These are phyloP conservation scores for Nomada goodeniana DNA, from an alignment of 2,888 invertebrate species.

Conservation along the genomic window DNA sequence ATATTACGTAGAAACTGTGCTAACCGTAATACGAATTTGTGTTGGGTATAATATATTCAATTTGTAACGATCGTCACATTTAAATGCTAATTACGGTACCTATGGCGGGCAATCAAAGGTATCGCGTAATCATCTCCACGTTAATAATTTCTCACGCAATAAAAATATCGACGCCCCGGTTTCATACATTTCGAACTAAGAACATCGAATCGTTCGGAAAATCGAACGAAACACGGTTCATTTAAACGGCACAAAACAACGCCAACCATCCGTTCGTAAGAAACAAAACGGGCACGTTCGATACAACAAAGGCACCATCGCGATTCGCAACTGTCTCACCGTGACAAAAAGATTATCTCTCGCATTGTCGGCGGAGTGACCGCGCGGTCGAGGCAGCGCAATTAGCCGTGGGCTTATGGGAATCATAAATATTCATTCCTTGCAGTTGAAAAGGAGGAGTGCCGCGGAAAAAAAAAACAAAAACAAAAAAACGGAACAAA, in stretches of 20 bases:
- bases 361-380: slow-evolving; percentile 7
- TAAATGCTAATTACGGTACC: too few relatives aligned
- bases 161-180: too few relatives aligned
- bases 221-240: too few relatives aligned
- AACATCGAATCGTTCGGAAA: too few relatives aligned
- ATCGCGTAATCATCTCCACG: too few relatives aligned
- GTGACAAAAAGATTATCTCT: slow-evolving; percentile 24
- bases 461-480: slow-evolving; percentile 42
- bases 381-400: slow-evolving; percentile 16
- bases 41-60: neutral
- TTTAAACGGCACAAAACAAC: neutral
- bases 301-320: neutral
- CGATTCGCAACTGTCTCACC: neutral
- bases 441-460: slow-evolving; percentile 1
- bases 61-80: too few relatives aligned
- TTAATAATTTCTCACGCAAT: too few relatives aligned
- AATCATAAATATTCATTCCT: slow-evolving; percentile 52
- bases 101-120: too few relatives aligned
- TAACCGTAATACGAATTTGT: neutral
- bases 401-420: slow-evolving; percentile 53
- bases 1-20: neutral
- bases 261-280: neutral
- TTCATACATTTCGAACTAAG: too few relatives aligned
- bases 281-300: neutral
- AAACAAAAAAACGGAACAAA: slow-evolving; percentile 20